Evolutionary conservation across 2,797 vertebrate genomes (phyloP).

Genomic region (Lutjanus campechanus): DNA sequence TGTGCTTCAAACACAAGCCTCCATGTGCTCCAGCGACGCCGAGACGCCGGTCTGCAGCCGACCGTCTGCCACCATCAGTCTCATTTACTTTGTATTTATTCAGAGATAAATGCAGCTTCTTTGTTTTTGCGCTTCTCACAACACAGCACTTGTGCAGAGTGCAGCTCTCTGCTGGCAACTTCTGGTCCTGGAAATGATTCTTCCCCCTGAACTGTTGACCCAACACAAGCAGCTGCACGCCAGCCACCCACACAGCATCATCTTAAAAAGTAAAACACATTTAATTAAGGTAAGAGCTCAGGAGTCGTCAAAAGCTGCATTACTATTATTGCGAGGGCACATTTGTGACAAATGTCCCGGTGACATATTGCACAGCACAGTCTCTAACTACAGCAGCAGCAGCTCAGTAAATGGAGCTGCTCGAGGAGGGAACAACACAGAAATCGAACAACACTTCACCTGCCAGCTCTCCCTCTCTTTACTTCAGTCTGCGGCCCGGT

Average conservation of each 20-base stretch:
- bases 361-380: slow-evolving; percentile 57
- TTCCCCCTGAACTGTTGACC: slow-evolving; percentile 65
- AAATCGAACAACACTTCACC: slow-evolving; percentile 8
- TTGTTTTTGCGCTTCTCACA: background rate
- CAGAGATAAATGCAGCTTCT: slow-evolving; percentile 10
- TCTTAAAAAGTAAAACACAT: slow-evolving; percentile 76
- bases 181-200: background rate
- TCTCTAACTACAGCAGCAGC: slow-evolving; percentile 32
- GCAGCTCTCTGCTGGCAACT: slow-evolving; percentile 8
- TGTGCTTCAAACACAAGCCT: no score
- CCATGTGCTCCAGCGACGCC: background rate
- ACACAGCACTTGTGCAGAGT: background rate
- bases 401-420: slow-evolving; percentile 19
- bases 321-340: slow-evolving; percentile 77
- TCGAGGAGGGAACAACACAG: slow-evolving; percentile 25
- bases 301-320: slow-evolving; percentile 78
- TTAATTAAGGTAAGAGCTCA: slow-evolving; percentile 92
- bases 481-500: background rate
- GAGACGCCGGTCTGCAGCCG: background rate
- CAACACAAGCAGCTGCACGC: background rate
- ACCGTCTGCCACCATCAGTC: background rate
- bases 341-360: slow-evolving; percentile 76
- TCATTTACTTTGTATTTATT: background rate
- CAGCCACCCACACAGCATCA: slow-evolving; percentile 52
- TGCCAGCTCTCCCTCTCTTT: background rate